Base-by-base conservation (phyloP, 2,113 vertebrate genomes). In the Sinosuthora webbiana region DNA sequence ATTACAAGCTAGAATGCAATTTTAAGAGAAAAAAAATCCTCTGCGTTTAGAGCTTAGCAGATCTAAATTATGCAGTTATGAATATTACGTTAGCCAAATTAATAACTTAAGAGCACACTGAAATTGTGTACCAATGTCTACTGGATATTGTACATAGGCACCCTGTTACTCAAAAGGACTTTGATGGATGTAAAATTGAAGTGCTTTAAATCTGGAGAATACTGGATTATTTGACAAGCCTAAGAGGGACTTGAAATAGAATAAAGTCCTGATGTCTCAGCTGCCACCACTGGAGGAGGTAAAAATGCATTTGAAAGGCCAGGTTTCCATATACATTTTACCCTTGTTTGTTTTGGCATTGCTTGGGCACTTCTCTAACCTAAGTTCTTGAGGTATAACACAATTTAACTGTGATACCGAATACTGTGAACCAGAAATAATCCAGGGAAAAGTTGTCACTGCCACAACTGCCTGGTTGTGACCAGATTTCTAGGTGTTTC, bases 281-380 rank as follows among this genome's bases (percentile, higher is more conserved):
- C 27, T 69, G 24, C 30, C 15, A 47, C 30, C 3, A 2, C 0
- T 63, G 10, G 13, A 3, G 3, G 11, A 78, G 59, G 9, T 22
- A 67, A 91, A 91, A 84, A 15, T n/a, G 18, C 17, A 12, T 59
- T 93, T 70, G 28, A 53, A 82, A 93, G 13, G 5, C 6, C 6
- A 3, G 3, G 14, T 91, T 91, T 64, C 23, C 47, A 37, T 6
- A 20, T 3, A n/a, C 1, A 4, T 69, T 80, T 65, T 65, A 18
- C 31, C 20, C 79, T 75, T 69, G 10, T 56, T 87, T 53, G 3
- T 84, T 67, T 55, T 31, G n/a, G 62, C 41, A 49, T 50, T 62
- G 18, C 44, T 39, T 49, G 17, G 11, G 14, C 9, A 41, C 63
- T 91, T 69, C 31, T 52, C 31, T 73, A 68, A 50, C 20, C 8